Evolutionary conservation across 2,797 vertebrate species (phyloP).

Genomic region (Rhadinocentrus ornatus): DNA sequence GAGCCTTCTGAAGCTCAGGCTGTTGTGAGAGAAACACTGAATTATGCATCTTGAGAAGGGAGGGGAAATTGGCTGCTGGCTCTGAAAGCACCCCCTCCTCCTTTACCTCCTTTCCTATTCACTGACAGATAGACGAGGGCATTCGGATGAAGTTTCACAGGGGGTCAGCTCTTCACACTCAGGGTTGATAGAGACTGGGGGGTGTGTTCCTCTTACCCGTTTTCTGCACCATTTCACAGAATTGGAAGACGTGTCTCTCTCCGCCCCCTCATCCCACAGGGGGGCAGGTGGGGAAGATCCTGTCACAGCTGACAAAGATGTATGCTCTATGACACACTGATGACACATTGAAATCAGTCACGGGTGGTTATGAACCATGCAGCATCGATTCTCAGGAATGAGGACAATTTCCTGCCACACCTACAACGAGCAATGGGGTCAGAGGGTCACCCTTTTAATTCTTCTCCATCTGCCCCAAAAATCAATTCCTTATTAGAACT

Average conservation of each 20-base stretch:
- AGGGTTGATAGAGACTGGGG: constrained; percentile 66
- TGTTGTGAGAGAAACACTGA: constrained; percentile 84
- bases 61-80: constrained; percentile 73
- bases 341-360: constrained; percentile 62
- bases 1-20: constrained; percentile 77
- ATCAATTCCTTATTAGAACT: constrained; percentile 83
- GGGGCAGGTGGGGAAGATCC: constrained; percentile 43
- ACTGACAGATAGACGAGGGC: constrained; percentile 76
- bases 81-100: constrained; percentile 67
- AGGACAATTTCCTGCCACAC: constrained; percentile 60
- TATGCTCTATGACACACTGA: constrained; percentile 67
- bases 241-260: constrained; percentile 65
- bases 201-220: constrained; percentile 59
- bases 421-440: constrained; percentile 73
- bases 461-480: constrained; percentile 48
- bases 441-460: constrained; percentile 67
- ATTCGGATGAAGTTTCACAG: constrained; percentile 72
- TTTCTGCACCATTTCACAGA: constrained; percentile 82
- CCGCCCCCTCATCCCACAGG: constrained; percentile 51
- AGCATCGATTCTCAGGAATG: constrained; percentile 72
- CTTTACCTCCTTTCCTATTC: constrained; percentile 67
- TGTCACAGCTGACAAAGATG: constrained; percentile 61
- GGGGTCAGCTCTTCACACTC: constrained; percentile 65
- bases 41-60: constrained; percentile 79
- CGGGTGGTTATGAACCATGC: constrained; percentile 54